Evolutionary conservation across 2,888 invertebrate species (phyloP), one percentile per base, ranked within the genome.

Genomic region (Tuta absoluta): DNA sequence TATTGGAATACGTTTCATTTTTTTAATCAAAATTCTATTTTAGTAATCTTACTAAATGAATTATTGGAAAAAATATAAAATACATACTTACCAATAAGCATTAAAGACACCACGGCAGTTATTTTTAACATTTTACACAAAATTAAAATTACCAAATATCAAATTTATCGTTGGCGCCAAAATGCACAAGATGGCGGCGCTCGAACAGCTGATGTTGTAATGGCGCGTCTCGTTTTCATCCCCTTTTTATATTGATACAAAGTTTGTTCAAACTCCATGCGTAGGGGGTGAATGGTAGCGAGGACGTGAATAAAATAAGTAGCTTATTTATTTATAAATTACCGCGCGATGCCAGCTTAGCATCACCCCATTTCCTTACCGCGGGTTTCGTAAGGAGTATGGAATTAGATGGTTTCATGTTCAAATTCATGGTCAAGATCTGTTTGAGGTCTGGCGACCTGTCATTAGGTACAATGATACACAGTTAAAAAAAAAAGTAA

Each of bases 61-160:
- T 2, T 38, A n/a, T 19, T 23, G 2, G 0, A 7, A 58, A 19
- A 1, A 33, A 33, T 28, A 4, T 28, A 33, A 63, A 63, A 49
- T 11, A n/a, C n/a, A n/a, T n/a, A 82, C 89, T 89, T 75, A 90
- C 90, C 89, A 58, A 90, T 84, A 37, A 89, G 79, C 80, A 89
- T 75, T n/a, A 90, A 69, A 2, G 88, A 87, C 17, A 89, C 75
- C 0, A 89, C 73, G 1, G 85, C 85, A 0, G 85, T 80, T 11
- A 90, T 70, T 68, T 90, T 90, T 62, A 88, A 80, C 90, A 90
- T 90, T 70, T 70, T 76, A 68, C 65, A 48, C 28, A 51, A 19
- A 28, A 62, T 45, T 56, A 60, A 17, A 24, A 38, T 48, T 17
- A 49, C 48, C 37, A 59, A 58, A 28, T 23, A 7, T 17, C 24